These are phyloP conservation scores for Varecia variegata DNA, from an alignment of 2,797 vertebrate species.

Conservation along the genomic window DNA sequence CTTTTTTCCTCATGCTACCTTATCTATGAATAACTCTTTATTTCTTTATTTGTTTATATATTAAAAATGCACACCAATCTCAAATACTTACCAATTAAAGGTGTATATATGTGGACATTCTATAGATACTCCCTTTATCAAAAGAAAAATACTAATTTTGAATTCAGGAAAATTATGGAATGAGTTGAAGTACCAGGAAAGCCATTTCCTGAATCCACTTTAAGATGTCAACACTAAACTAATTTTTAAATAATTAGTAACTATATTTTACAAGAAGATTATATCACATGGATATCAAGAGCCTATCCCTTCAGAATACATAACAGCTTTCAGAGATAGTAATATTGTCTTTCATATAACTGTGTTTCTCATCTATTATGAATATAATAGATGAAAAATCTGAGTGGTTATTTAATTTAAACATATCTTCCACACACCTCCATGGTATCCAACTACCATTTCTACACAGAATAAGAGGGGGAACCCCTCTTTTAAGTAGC, in stretches of 20 bases:
- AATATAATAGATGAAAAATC: not conserved
- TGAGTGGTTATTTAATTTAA: not conserved
- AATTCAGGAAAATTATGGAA: not conserved
- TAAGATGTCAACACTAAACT: not conserved
- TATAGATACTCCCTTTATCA: not conserved
- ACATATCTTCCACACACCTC: not conserved
- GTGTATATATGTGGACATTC: not conserved
- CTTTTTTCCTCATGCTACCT: not conserved
- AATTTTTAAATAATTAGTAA: not conserved
- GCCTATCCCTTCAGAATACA: not conserved
- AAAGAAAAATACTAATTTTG: not conserved
- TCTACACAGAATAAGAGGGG: not conserved
- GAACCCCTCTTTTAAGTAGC: not conserved
- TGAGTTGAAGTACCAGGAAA: not conserved
- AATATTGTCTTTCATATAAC: not conserved
- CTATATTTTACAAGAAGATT: not conserved
- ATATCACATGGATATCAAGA: not conserved
- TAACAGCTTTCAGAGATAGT: not conserved
- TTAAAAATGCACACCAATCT: not conserved
- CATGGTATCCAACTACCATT: not conserved
- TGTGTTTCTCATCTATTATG: not conserved
- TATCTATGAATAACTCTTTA: not conserved
- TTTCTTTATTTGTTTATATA: not conserved
- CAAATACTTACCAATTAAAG: constrained; percentile 5
- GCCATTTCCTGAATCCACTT: not conserved